phyloP scores from a whole-genome alignment of 2,797 vertebrate genomes.

The Mallotus villosus region DNA sequence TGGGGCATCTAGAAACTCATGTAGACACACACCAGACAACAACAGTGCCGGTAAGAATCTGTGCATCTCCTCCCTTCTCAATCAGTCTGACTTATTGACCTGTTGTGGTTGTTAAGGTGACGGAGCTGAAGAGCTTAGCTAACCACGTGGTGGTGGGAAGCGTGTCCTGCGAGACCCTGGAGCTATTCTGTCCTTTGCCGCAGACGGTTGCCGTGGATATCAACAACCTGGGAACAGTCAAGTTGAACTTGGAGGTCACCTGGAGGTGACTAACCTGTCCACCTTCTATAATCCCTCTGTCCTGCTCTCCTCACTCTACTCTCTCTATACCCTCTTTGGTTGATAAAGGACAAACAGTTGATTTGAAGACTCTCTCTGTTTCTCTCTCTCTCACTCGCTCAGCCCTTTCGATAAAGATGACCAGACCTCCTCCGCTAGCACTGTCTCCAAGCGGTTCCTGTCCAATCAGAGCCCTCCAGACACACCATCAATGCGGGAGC shows the following conservation, averaged over 20 bases:
- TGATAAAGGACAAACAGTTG: neutral
- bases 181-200: conserved; percentile 92
- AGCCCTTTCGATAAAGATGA: conserved; percentile 98
- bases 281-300: neutral
- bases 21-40: neutral
- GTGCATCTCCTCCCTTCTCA: neutral
- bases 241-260: conserved; percentile 94
- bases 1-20: no score
- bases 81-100: conserved; percentile 15
- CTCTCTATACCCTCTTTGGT: neutral
- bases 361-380: neutral
- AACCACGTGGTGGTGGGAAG: conserved; percentile 97
- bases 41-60: conserved; percentile 15
- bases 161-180: conserved; percentile 96
- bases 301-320: neutral
- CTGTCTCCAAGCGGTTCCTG: conserved; percentile 92
- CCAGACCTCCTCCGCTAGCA: conserved; percentile 87
- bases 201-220: conserved; percentile 98
- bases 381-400: conserved; percentile 3
- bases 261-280: conserved; percentile 83
- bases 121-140: conserved; percentile 94
- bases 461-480: conserved; percentile 98
- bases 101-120: conserved; percentile 80
- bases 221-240: conserved; percentile 96
- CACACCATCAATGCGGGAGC: conserved; percentile 95